Base-by-base conservation (phyloP, 2,797 vertebrate species). In the Sebastiscus albofasciatus region DNA sequence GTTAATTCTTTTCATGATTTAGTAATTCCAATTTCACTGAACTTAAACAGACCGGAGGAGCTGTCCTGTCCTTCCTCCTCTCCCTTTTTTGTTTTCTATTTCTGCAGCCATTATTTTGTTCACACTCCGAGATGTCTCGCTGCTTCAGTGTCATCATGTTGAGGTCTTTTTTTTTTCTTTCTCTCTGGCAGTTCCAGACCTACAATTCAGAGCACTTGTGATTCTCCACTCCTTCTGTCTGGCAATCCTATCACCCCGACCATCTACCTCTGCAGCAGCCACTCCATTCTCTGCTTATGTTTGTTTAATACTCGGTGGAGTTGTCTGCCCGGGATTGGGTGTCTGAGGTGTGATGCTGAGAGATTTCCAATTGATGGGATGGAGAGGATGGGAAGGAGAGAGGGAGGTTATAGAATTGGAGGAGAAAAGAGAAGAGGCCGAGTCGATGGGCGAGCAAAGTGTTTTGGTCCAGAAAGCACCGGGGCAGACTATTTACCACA, bases 221-320 rank as follows among this genome's bases (percentile, higher is more conserved):
- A 94, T 94, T 94, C 90, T 82, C 76, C 29, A 71, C 90, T 85
- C 87, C 86, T 83, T 86, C 90, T 85, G 85, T 85, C 90, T 90
- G 85, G 84, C 86, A 75, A 71, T 90, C 91, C 88, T 94, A 95
- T 95, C 94, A 82, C 60, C 83, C 79, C 52, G 70, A 83, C 89
- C 90, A 93, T 95, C 94, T 92, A 69, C 83, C 94, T 91, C 93
- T 91, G 84, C 86, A 85, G 91, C 87, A 86, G 88, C 87, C 91
- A 92, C 92, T 93, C 93, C 92, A 95, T 94, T 90, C 93, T 93
- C 91, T 87, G 90, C 90, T 95, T 93, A 95, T 96, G 94, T 96
- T 96, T 95, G 95, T 95, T 96, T 96, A 96, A 95, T 95, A 95
- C 95, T 94, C 93, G 52, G 87, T 91, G 95, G 94, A 93, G 85